A percentile compares a stretch with the other conserved stretches of the same genome.
These are phyloP conservation scores for Dorcus hopei DNA, from an alignment of 2,888 invertebrate species.

Conservation along the genomic window DNA sequence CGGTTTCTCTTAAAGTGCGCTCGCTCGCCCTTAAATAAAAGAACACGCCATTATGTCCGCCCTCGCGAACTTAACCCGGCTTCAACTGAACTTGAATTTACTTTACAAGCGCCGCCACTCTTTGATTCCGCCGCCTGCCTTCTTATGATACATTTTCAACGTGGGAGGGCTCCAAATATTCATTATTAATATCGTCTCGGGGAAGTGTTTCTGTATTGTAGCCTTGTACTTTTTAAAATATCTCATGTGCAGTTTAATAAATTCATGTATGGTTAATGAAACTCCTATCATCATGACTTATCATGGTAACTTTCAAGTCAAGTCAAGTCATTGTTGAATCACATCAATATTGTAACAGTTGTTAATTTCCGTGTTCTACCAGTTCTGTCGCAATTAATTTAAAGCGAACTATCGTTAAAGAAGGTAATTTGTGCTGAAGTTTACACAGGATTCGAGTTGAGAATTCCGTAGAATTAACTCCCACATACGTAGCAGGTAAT, in stretches of 20 bases:
- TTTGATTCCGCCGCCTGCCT: constrained; percentile 35
- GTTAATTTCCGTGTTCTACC: too few relatives aligned
- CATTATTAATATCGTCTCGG: constrained; percentile 33
- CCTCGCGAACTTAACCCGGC: constrained; percentile 19
- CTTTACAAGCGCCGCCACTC: constrained; percentile 18
- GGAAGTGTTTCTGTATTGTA: constrained; percentile 29
- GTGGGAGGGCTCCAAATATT: constrained; percentile 44
- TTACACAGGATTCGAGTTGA: too few relatives aligned
- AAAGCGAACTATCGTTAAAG: too few relatives aligned
- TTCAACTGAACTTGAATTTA: background rate
- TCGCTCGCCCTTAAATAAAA: constrained; percentile 7
- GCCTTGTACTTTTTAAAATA: constrained; percentile 28
- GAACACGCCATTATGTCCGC: constrained; percentile 18
- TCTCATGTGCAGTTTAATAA: constrained; percentile 25
- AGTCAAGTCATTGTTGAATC: too few relatives aligned
- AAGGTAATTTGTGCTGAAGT: too few relatives aligned
- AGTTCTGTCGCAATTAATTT: too few relatives aligned
- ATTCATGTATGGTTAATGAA: constrained; percentile 26
- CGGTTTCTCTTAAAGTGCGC: constrained; percentile 15
- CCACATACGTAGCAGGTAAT: constrained; percentile 9
- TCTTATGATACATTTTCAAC: constrained; percentile 42
- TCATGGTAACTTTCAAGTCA: background rate
- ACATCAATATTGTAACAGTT: too few relatives aligned
- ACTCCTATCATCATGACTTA: constrained; percentile 14
- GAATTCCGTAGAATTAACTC: background rate